These are phyloP conservation scores for Plectus sambesii DNA, from an alignment of 1,140 invertebrate genomes.

Conservation along the genomic window DNA sequence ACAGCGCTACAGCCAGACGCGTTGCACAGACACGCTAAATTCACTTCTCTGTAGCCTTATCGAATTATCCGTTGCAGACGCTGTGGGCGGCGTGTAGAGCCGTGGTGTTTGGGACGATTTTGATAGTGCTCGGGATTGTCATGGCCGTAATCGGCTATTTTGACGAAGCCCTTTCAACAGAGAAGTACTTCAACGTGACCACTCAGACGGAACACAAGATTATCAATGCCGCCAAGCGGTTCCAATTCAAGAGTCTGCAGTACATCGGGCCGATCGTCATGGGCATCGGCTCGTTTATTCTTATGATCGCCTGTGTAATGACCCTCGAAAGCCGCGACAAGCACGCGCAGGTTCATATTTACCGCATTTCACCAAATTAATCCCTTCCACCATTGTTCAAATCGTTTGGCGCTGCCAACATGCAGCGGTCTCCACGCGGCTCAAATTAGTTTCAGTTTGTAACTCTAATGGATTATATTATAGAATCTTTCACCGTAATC, in stretches of 20 bases:
- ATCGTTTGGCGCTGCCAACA: no score
- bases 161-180: conserved; percentile 35
- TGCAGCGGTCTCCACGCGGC: no score
- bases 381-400: no score
- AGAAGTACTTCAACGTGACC: conserved; percentile 22
- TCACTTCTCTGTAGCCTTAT: conserved; percentile 1
- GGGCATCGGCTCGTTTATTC: conserved; percentile 36
- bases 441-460: no score
- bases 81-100: conserved; percentile 39
- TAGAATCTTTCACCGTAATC: no score
- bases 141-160: conserved; percentile 44
- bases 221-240: conserved; percentile 17
- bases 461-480: no score
- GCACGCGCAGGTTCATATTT: conserved; percentile 40
- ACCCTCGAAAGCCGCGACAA: conserved; percentile 39
- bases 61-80: conserved; percentile 35
- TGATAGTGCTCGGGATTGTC: conserved; percentile 35
- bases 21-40: no score
- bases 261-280: conserved; percentile 44
- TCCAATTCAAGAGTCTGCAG: conserved; percentile 38
- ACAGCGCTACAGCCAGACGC: no score
- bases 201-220: conserved; percentile 8
- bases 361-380: no score
- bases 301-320: conserved; percentile 44
- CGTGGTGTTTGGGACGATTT: conserved; percentile 34